These are phyloP conservation scores for Pedicia rivosa DNA, from an alignment of 2,888 invertebrate species.

Conservation along the genomic window DNA sequence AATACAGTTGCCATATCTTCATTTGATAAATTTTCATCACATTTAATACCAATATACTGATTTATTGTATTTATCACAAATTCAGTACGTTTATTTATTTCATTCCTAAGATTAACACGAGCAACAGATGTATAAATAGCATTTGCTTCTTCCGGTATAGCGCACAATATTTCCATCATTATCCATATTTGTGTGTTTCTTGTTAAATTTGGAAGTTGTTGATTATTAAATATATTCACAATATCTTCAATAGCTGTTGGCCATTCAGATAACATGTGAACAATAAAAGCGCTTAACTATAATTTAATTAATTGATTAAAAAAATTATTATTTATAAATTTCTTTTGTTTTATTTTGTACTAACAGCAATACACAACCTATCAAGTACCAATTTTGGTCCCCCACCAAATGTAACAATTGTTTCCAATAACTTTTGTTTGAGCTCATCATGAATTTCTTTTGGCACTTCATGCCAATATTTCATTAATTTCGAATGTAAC, in stretches of 20 bases:
- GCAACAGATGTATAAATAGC: constrained; percentile 28
- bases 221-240: constrained; percentile 43
- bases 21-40: constrained; percentile 24
- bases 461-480: constrained; percentile 78
- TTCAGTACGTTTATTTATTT: constrained; percentile 24
- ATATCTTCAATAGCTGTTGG: constrained; percentile 58
- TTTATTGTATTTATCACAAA: constrained; percentile 26
- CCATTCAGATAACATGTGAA: constrained; percentile 42
- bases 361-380: constrained; percentile 72
- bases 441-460: constrained; percentile 59
- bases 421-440: constrained; percentile 60
- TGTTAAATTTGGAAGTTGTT: constrained; percentile 39
- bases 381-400: constrained; percentile 77
- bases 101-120: constrained; percentile 22
- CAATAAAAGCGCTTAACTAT: constrained; percentile 70
- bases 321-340: constrained; percentile 1
- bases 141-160: constrained; percentile 64
- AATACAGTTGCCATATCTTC: constrained; percentile 34
- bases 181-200: constrained; percentile 45
- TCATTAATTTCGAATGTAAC: constrained; percentile 71
- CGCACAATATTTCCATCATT: constrained; percentile 67
- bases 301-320: constrained; percentile 17
- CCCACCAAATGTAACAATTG: constrained; percentile 56
- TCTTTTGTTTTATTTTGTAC: constrained; percentile 8
- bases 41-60: constrained; percentile 22